Evolutionary conservation across 2,797 vertebrate species (phyloP).

Genomic region (Capromys pilorides): DNA sequence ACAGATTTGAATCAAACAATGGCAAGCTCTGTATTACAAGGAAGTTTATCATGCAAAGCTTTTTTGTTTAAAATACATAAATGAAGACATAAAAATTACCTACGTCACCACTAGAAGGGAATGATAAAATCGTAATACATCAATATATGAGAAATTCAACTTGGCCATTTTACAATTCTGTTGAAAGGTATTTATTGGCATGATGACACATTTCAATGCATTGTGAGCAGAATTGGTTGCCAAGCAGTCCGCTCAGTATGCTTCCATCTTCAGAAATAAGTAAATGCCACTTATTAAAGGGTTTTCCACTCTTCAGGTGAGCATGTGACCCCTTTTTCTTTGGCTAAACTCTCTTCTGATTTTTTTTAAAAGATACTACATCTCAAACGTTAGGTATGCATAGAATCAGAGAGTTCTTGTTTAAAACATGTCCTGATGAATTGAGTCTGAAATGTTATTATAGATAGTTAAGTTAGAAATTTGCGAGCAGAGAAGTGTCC

Average conservation of each 20-base stretch:
- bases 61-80: background rate
- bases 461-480: background rate
- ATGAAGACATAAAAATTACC: background rate
- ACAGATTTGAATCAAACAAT: background rate
- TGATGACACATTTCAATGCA: background rate
- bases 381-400: constrained; percentile 12
- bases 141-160: constrained; percentile 31
- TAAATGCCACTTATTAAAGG: constrained; percentile 1
- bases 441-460: background rate
- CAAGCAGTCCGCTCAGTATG: background rate
- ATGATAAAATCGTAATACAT: constrained; percentile 23
- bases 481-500: background rate
- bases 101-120: background rate
- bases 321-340: background rate
- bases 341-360: background rate
- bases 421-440: background rate
- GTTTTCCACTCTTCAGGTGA: background rate
- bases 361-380: constrained; percentile 1
- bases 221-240: background rate
- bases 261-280: background rate
- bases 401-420: constrained; percentile 9
- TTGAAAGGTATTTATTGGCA: background rate
- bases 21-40: background rate
- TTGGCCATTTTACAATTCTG: background rate
- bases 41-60: background rate